Conservation (phyloP, 2,888 invertebrate genomes). For the Ceramica pisi region DNA sequence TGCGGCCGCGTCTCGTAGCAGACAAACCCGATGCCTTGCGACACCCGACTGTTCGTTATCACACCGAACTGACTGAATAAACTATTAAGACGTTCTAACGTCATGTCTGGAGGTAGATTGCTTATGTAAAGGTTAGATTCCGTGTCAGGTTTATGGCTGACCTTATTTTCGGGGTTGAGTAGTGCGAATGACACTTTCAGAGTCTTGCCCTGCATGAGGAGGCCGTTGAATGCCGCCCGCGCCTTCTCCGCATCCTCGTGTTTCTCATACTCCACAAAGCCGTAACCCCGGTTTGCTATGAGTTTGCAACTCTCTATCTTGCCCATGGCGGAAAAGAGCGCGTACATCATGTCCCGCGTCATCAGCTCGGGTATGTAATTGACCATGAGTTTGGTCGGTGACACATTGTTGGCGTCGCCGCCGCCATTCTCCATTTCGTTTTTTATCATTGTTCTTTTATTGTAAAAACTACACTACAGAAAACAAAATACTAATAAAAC, state of each 20-base stretch:
- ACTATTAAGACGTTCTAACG: slow-evolving; percentile 86
- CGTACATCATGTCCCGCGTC: slow-evolving; percentile 91
- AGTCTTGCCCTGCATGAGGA: slow-evolving; percentile 90
- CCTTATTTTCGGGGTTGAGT: slow-evolving; percentile 89
- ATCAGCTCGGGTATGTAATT: slow-evolving; percentile 90
- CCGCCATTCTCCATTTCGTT: slow-evolving; percentile 91
- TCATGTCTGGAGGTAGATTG: slow-evolving; percentile 90
- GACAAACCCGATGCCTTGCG: slow-evolving; percentile 89
- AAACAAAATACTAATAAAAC: slow-evolving; percentile 86
- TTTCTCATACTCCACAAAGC: slow-evolving; percentile 89
- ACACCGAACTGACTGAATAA: slow-evolving; percentile 85
- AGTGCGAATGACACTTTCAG: slow-evolving; percentile 89
- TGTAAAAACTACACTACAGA: slow-evolving; percentile 87
- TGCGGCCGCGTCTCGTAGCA: slow-evolving; percentile 86
- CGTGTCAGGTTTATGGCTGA: slow-evolving; percentile 88
- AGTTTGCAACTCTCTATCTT: slow-evolving; percentile 90
- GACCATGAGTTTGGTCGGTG: slow-evolving; percentile 91
- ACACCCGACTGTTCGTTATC: slow-evolving; percentile 89
- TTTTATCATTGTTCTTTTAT: slow-evolving; percentile 85
- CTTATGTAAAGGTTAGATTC: slow-evolving; percentile 90
- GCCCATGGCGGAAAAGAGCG: slow-evolving; percentile 89
- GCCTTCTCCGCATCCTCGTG: slow-evolving; percentile 91
- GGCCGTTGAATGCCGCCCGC: slow-evolving; percentile 88
- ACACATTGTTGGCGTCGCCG: slow-evolving; percentile 90
- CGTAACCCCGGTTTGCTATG: slow-evolving; percentile 89